Conservation (phyloP, 2,888 invertebrate genomes). For the Dinocampus coccinellae region DNA sequence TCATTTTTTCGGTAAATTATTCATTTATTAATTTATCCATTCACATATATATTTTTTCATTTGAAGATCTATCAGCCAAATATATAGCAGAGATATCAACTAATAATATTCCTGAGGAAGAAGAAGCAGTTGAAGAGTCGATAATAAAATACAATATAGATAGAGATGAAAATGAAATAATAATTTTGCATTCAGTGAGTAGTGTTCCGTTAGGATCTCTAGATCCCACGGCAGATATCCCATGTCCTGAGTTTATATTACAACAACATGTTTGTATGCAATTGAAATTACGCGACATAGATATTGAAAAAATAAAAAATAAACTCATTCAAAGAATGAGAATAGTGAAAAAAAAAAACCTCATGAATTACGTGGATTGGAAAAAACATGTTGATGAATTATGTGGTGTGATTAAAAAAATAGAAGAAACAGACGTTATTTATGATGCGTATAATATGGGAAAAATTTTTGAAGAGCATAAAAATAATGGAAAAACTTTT, state of each 20-base stretch:
- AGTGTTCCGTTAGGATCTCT: conserved; percentile 50
- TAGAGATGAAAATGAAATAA: conserved; percentile 39
- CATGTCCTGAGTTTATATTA: conserved; percentile 46
- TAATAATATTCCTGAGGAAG: conserved; percentile 43
- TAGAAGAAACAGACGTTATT: conserved; percentile 6
- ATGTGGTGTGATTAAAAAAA: conserved; percentile 27
- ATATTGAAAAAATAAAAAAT: conserved; percentile 47
- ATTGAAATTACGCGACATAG: conserved; percentile 50
- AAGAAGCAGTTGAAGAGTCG: conserved; percentile 36
- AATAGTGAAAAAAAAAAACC: conserved; percentile 40
- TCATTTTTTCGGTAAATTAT: not conserved
- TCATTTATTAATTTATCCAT: not conserved
- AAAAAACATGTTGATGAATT: conserved; percentile 48
- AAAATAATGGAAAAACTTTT: conserved; percentile 36
- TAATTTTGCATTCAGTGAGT: conserved; percentile 48
- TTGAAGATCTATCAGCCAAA: conserved; percentile 52
- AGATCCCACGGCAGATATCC: conserved; percentile 42
- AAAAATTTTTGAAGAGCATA: conserved; percentile 32
- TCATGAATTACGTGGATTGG: conserved; percentile 50
- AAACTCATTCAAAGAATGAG: conserved; percentile 39
- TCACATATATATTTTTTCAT: not conserved
- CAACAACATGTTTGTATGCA: conserved; percentile 47
- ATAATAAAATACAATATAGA: conserved; percentile 39
- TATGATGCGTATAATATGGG: conserved; percentile 43
- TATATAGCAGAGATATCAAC: conserved; percentile 48